phyloP scores from a whole-genome alignment of 1,140 invertebrate genomes.

The Tigriopus japonicus region DNA sequence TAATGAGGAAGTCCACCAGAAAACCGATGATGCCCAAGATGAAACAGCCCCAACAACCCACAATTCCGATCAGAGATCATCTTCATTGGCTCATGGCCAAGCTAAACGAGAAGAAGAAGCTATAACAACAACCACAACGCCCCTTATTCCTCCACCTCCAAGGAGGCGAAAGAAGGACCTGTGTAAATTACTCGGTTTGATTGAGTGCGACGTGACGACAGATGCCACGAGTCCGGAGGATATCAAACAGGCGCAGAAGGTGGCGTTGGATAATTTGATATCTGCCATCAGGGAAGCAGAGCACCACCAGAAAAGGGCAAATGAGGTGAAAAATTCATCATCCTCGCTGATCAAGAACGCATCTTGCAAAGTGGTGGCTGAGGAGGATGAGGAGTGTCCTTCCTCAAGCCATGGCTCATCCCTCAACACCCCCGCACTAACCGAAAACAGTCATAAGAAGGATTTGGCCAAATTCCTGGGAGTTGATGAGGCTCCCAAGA shows the following conservation, averaged over 20 bases:
- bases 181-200: not conserved
- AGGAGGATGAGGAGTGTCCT: no score
- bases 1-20: not conserved
- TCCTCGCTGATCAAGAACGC: no score
- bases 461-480: conserved; percentile 1
- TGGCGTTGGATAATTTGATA: not conserved
- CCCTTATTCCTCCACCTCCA: no score
- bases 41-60: no score
- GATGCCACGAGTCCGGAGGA: not conserved
- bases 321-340: no score
- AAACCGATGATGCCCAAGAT: not conserved
- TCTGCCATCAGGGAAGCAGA: no score
- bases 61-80: not conserved
- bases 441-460: not conserved
- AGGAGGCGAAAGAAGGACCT: not conserved
- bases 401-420: not conserved
- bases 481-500: not conserved
- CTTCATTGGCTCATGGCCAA: not conserved
- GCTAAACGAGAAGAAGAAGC: not conserved
- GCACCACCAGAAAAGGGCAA: no score
- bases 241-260: not conserved
- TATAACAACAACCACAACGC: no score
- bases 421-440: no score
- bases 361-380: no score
- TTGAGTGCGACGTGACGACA: not conserved